A percentile compares a stretch with the other conserved stretches of the same genome.
Evolutionary conservation across 2,797 vertebrate genomes (phyloP).

Genomic region (Hipposideros larvatus): DNA sequence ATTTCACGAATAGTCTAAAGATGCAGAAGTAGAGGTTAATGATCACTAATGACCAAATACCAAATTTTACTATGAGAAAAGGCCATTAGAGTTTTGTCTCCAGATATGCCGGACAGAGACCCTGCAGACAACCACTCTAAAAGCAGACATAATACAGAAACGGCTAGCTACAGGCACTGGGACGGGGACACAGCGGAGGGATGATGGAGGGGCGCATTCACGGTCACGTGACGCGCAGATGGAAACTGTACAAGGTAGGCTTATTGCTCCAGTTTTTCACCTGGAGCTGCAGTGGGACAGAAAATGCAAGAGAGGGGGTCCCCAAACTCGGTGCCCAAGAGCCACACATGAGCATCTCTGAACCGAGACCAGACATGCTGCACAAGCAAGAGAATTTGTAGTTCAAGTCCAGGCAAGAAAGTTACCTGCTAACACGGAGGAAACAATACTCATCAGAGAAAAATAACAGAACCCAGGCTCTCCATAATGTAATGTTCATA

Average conservation of each 20-base stretch:
- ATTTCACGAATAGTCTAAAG: neutral
- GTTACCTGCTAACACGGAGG: neutral
- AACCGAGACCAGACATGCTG: neutral
- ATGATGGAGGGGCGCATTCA: no score
- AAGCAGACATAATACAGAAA: neutral
- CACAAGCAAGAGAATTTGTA: neutral
- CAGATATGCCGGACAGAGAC: neutral
- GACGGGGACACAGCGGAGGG: neutral
- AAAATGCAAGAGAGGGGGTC: neutral
- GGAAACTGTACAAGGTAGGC: neutral
- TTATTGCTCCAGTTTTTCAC: neutral
- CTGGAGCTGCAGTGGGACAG: no score
- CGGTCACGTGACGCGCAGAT: neutral
- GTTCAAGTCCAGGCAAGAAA: neutral
- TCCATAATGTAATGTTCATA: neutral
- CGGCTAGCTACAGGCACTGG: neutral
- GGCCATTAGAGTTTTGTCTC: neutral
- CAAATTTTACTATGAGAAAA: slow-evolving; percentile 18
- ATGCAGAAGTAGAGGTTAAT: neutral
- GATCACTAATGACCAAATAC: neutral
- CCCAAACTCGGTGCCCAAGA: neutral
- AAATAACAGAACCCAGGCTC: neutral
- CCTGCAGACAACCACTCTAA: neutral
- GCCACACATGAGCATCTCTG: neutral
- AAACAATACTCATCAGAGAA: neutral